Evolutionary conservation across 2,113 vertebrate genomes (phyloP).

Genomic region (Ovis canadensis): DNA sequence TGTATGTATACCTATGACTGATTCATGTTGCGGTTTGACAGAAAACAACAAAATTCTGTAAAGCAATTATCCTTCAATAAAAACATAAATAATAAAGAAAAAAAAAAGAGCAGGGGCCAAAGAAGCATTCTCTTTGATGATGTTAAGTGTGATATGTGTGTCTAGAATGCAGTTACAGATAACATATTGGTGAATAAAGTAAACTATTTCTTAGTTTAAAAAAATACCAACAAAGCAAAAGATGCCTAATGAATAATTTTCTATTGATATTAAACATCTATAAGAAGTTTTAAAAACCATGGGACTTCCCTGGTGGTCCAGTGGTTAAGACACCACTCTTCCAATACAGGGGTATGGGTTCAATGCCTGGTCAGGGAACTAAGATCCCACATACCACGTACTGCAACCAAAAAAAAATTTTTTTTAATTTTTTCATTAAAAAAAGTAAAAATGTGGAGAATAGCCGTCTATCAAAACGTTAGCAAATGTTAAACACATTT

Average conservation of each 20-base stretch:
- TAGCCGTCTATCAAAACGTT: background rate
- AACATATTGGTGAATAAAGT: background rate
- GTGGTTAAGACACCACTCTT: background rate
- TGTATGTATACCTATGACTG: background rate
- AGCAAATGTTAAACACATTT: background rate
- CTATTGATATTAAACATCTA: background rate
- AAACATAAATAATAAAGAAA: background rate
- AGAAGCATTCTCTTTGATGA: background rate
- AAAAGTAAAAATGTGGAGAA: background rate
- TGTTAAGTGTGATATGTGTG: background rate
- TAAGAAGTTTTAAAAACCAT: background rate
- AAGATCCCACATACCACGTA: background rate
- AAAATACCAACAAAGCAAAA: background rate
- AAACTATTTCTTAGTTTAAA: background rate
- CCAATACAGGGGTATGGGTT: background rate
- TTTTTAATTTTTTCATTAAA: background rate
- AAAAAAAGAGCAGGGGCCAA: background rate
- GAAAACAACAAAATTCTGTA: background rate
- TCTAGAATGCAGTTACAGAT: background rate
- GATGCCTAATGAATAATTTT: background rate
- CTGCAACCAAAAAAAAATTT: background rate
- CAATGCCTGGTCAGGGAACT: background rate
- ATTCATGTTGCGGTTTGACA: background rate
- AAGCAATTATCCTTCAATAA: background rate
- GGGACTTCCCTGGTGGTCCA: background rate